Evolutionary conservation across 2,888 invertebrate genomes (phyloP), one percentile per base, ranked within the genome.

Genomic region (Myathropa florea): DNA sequence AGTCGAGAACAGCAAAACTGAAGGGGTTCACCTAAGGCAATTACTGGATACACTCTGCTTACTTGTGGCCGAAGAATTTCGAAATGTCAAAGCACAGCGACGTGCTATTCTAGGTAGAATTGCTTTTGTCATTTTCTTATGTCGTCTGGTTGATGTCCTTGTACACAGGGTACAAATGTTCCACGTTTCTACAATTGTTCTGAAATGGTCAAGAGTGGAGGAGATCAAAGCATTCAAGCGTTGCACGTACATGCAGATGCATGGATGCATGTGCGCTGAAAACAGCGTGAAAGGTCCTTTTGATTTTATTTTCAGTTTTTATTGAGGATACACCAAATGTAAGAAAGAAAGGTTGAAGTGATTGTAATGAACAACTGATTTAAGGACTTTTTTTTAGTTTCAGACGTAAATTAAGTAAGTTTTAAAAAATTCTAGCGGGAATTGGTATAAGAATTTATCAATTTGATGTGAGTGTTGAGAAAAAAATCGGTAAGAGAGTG

Each of bases 1-100:
- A 60, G 21, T 61, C 21, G n/a, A 30, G 61, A 36, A 39, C 36
- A 33, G 33, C 33, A 33, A 33, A 10, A 21, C 46, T 7, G 46
- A 46, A 18, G 46, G 46, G 46, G 36, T 79, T 33, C 28, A 72
- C 59, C 46, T 79, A 59, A 26, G 33, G 46, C 30, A 59, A 60
- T 55, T 65, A 65, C 65, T 79, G 59, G 53, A 65, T 64, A 79
- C 65, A 72, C 60, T 72, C 65, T 60, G 72, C 65, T 53, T 65
- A 60, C 71, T 65, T 79, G 71, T 21, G 70, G 36, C 68, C 10
- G 71, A 24, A 59, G 39, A 59, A 23, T 28, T 78, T 78, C 63
- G 39, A 64, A 64, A 78, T 64, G 57, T 70, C 70, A 70, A 78
- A 63, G 70, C 57, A 7, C 39, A n/a, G 30, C 70, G 39, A 78